Conservation (phyloP, 2,797 vertebrate genomes). For the Danio tinwini region DNA sequence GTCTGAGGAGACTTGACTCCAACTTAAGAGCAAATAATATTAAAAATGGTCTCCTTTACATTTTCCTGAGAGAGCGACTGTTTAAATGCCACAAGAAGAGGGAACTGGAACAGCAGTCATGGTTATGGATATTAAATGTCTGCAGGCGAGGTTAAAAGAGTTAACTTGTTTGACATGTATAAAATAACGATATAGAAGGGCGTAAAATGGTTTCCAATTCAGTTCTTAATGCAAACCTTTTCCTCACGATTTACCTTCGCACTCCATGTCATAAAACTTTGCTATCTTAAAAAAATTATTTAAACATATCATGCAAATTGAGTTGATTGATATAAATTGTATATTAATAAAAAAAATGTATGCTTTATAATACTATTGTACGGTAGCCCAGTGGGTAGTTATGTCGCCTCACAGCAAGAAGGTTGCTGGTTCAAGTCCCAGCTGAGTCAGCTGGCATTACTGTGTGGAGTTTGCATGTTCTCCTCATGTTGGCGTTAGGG, state of each 20-base stretch:
- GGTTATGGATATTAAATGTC: constrained; percentile 5
- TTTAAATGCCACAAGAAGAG: constrained; percentile 22
- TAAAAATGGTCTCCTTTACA: constrained; percentile 23
- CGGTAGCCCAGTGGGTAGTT: no score
- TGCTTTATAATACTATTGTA: no score
- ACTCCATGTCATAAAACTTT: no score
- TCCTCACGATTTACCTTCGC: background rate
- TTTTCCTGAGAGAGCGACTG: constrained; percentile 13
- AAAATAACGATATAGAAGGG: constrained; percentile 5
- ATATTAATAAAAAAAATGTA: no score
- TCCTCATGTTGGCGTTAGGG: no score
- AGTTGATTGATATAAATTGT: no score
- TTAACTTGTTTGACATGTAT: constrained; percentile 9
- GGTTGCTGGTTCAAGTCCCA: no score
- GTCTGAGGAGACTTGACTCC: constrained; percentile 35
- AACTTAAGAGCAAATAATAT: constrained; percentile 46
- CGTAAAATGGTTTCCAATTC: background rate
- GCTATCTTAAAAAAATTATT: no score
- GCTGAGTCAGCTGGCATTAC: no score
- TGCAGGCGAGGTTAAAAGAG: constrained; percentile 17
- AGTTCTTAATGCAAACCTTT: background rate
- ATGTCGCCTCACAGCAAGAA: no score
- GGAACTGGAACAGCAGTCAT: background rate
- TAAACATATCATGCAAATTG: no score
- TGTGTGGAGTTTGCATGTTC: no score